Conservation (phyloP, 1,140 invertebrate species). For the Sweltsa coloradensis region DNA sequence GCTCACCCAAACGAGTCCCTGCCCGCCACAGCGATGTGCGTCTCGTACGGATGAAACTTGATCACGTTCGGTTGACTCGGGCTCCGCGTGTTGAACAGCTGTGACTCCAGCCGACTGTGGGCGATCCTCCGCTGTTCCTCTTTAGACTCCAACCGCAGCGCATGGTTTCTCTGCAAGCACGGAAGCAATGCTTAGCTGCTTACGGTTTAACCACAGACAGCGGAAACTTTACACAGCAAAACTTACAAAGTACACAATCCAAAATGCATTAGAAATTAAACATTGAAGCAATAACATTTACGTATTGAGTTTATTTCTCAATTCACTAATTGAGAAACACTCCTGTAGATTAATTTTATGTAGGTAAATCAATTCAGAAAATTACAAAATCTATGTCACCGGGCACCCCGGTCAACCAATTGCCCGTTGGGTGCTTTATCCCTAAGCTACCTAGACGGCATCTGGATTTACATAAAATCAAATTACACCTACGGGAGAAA, state of each 20-base stretch:
- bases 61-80: conserved; percentile 61
- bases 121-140: conserved; percentile 46
- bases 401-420: too few species aligned
- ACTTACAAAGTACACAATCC: background rate
- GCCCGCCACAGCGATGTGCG: conserved; percentile 73
- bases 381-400: too few species aligned
- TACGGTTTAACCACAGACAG: background rate
- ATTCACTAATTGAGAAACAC: too few species aligned
- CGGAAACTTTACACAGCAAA: background rate
- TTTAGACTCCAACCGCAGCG: conserved; percentile 40
- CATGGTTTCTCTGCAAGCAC: conserved; percentile 40
- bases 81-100: conserved; percentile 72
- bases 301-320: too few species aligned
- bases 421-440: too few species aligned
- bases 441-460: too few species aligned
- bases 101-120: conserved; percentile 53
- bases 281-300: too few species aligned
- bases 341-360: too few species aligned
- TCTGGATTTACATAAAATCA: too few species aligned
- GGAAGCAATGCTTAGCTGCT: background rate
- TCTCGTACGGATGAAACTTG: conserved; percentile 81
- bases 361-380: too few species aligned
- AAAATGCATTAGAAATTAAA: background rate
- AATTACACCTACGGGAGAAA: too few species aligned
- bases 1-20: conserved; percentile 71